phyloP scores from a whole-genome alignment of 2,113 vertebrate genomes.

The Gymnocephalus cernua region DNA sequence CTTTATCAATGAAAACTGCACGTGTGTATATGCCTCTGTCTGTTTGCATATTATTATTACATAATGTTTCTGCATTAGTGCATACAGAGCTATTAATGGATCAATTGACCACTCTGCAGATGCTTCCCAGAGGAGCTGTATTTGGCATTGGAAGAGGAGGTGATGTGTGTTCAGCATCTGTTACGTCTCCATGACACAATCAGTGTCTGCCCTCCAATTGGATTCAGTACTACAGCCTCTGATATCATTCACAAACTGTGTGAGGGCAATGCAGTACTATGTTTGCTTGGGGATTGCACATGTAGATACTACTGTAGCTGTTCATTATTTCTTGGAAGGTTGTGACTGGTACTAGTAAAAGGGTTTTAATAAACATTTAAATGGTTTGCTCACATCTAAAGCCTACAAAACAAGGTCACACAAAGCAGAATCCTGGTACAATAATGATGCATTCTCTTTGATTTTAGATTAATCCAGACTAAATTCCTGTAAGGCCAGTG shows the following conservation, averaged over 20 bases:
- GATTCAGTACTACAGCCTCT: background rate
- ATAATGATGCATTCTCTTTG: conserved; percentile 11
- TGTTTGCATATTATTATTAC: background rate
- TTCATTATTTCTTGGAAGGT: conserved; percentile 3
- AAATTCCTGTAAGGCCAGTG: conserved; percentile 14
- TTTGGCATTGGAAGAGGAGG: background rate
- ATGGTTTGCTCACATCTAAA: background rate
- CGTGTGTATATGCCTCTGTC: background rate
- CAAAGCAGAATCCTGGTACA: conserved; percentile 1
- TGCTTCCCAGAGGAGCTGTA: conserved; percentile 11
- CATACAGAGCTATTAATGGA: conserved; percentile 2
- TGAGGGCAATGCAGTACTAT: background rate
- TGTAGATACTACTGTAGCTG: background rate
- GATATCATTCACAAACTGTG: background rate
- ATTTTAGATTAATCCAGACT: conserved; percentile 55
- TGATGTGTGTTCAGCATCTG: conserved; percentile 10
- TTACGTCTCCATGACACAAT: conserved; percentile 13
- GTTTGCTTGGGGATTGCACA: background rate
- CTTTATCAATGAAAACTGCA: background rate
- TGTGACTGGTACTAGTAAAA: background rate
- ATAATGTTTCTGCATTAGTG: background rate
- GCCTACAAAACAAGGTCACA: background rate
- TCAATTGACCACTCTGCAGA: conserved; percentile 22
- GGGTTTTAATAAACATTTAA: background rate
- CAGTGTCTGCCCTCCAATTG: conserved; percentile 11